Base-by-base conservation (phyloP, 1,140 invertebrate species). In the Nebria ingens region DNA sequence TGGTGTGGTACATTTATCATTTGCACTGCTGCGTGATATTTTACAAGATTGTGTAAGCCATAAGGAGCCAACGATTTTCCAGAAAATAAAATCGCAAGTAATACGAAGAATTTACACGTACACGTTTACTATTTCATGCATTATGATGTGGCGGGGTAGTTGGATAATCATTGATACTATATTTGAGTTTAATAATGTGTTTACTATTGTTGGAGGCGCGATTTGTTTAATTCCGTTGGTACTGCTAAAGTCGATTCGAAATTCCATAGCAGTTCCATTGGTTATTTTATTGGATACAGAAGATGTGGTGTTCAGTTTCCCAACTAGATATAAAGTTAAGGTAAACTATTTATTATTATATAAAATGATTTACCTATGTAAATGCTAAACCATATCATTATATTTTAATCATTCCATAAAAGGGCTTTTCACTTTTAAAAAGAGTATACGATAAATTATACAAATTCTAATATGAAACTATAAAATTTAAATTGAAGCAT, bases 71-170 rank as follows among this genome's bases (percentile, higher is more conserved):
- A 52, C 25, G 21, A n/a, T 21, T 12, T 12, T 6, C 21, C n/a
- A 29, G n/a, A 55, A 52, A 58, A 52, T 55, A 2, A 21, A 38
- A 9, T 23, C 49, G 21, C 19, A 0, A n/a, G 69, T 19, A 65
- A 13, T 51, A 3, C 67, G 76, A 19, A 65, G 77, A 15, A 2
- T 78, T 0, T 85, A 85, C 65, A 79, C 76, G 0, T 80, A 80
- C 56, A 61, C 79, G 1, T 84, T 81, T 59, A 71, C 74, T 13
- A 56, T 80, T 1, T 60, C 71, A 2, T 77, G 75, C 59, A 76
- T 82, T 38, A 76, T 77, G 64, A 77, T 83, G 50, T 86, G 82
- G 81, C 67, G 78, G 2, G 81, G 81, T 13, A 73, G 76, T 2
- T 85, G 81, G 80, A 69, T 68, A 0, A 60, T 79, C 19, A 71